Conservation (phyloP, 2,888 invertebrate species). For the Eupithecia exiguata region DNA sequence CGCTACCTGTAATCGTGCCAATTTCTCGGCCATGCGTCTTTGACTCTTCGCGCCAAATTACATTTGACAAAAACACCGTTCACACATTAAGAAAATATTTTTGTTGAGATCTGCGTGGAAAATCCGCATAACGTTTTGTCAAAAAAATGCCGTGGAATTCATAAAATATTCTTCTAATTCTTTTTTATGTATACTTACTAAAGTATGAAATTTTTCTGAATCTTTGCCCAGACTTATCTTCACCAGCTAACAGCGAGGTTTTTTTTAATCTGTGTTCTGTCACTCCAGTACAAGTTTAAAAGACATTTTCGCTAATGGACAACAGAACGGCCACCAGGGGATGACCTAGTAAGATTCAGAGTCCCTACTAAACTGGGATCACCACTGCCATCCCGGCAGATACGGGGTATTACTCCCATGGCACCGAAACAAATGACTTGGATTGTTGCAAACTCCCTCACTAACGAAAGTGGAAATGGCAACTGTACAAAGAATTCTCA, state of each 20-base stretch:
- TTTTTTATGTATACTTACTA: too few species aligned
- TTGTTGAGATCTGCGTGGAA: neutral
- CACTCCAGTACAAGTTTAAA: neutral
- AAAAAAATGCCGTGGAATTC: neutral
- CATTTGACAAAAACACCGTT: constrained; percentile 24
- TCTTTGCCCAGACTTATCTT: neutral
- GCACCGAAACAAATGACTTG: neutral
- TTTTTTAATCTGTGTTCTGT: neutral
- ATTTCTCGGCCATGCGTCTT: constrained; percentile 44
- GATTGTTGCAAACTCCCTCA: neutral
- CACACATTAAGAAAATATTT: constrained; percentile 17
- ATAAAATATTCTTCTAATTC: neutral
- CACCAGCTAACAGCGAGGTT: neutral
- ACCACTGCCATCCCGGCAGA: neutral
- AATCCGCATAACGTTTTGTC: neutral
- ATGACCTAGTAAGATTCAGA: neutral
- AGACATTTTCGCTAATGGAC: neutral
- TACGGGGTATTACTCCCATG: neutral
- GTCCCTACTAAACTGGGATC: neutral
- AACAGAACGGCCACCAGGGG: neutral
- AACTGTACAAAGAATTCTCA: neutral
- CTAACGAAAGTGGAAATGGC: neutral
- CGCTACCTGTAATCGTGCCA: constrained; percentile 46
- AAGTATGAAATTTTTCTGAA: neutral
- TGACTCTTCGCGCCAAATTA: constrained; percentile 20